Evolutionary conservation across 2,113 vertebrate genomes (phyloP).

Genomic region (Benitochromis conjunctus): DNA sequence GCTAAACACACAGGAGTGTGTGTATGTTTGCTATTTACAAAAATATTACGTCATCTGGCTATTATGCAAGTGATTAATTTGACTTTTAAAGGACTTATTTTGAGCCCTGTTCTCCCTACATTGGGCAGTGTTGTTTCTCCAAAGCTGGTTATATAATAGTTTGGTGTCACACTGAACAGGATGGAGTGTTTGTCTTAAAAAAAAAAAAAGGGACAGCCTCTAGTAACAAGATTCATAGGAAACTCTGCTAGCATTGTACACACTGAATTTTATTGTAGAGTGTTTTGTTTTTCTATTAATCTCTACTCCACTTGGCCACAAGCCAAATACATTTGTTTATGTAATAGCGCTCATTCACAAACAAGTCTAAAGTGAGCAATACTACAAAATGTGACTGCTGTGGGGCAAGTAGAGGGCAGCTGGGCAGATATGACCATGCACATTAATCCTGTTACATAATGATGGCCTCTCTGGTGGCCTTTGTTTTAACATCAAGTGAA

Average conservation of each 20-base stretch:
- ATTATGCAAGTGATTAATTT: neutral
- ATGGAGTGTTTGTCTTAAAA: neutral
- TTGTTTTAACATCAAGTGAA: neutral
- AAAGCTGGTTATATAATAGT: slow-evolving; percentile 36
- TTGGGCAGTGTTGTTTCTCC: neutral
- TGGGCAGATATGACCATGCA: slow-evolving; percentile 5
- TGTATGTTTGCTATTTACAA: neutral
- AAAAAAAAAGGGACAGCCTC: neutral
- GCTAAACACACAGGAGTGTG: neutral
- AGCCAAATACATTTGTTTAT: neutral
- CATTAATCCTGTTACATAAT: slow-evolving; percentile 47
- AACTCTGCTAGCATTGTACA: neutral
- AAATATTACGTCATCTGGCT: neutral
- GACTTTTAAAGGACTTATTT: neutral
- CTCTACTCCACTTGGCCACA: neutral
- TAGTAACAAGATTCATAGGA: slow-evolving; percentile 4
- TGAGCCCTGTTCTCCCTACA: neutral
- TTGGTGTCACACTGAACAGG: neutral
- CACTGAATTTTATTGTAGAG: neutral
- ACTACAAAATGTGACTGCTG: neutral
- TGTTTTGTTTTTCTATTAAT: neutral
- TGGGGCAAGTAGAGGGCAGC: neutral
- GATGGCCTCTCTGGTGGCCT: neutral
- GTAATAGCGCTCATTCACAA: neutral
- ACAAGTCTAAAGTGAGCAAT: neutral